Conservation (phyloP, 2,113 vertebrate species). For the Gopherus flavomarginatus region DNA sequence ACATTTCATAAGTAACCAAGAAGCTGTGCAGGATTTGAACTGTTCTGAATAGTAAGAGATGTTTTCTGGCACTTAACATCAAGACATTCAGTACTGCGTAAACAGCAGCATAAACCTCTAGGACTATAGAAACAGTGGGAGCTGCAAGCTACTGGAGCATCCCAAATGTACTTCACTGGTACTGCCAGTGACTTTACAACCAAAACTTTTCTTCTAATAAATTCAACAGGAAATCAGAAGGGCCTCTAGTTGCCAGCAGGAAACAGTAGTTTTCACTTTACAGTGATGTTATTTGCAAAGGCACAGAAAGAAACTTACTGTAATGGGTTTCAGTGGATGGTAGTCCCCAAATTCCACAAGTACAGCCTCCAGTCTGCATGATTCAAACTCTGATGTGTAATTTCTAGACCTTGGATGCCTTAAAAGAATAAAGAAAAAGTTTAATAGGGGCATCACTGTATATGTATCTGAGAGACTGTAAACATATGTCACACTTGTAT, state of each 20-base stretch:
- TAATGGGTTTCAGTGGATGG: slow-evolving; percentile 95
- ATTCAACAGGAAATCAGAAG: neutral
- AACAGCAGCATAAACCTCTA: neutral
- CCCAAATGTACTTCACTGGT: neutral
- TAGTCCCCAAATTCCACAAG: slow-evolving; percentile 90
- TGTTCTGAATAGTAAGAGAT: neutral
- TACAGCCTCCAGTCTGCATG: slow-evolving; percentile 77
- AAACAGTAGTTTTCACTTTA: neutral
- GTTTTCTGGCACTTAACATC: neutral
- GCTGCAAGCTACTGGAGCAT: neutral
- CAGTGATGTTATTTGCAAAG: neutral
- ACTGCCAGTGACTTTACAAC: neutral
- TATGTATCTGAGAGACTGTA: neutral
- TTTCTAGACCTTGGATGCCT: slow-evolving; percentile 89
- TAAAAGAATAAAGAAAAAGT: neutral
- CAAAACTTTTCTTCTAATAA: neutral
- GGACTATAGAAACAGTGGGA: neutral
- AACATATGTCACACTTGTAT: rapidly evolving
- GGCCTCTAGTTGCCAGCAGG: neutral
- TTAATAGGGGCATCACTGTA: neutral
- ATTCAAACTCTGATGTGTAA: slow-evolving; percentile 86
- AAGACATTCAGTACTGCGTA: neutral
- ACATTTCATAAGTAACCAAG: slow-evolving; percentile 19
- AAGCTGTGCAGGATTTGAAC: neutral
- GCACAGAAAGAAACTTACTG: slow-evolving; percentile 77